A percentile compares a stretch with the other conserved stretches of the same genome.
Evolutionary conservation across 2,113 vertebrate species (phyloP).

Genomic region (Bombycilla garrulus): DNA sequence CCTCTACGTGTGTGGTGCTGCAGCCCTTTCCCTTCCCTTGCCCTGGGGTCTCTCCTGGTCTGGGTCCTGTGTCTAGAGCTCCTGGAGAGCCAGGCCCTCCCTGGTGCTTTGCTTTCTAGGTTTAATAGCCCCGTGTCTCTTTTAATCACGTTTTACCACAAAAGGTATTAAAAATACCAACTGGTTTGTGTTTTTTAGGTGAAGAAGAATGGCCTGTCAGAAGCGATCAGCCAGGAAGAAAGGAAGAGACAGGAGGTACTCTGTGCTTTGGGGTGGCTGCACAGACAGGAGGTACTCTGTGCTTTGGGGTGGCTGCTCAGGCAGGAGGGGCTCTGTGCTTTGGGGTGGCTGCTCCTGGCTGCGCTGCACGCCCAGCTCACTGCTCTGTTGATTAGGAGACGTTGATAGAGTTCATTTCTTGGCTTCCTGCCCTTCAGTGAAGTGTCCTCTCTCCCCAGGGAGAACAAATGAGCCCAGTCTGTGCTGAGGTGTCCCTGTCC

Average conservation of each 20-base stretch:
- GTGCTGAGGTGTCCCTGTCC: neutral
- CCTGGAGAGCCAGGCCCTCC: neutral
- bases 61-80: too few relatives aligned
- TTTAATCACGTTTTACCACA: neutral
- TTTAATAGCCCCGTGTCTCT: neutral
- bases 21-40: neutral
- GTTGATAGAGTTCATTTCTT: neutral
- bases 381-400: neutral
- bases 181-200: conserved; percentile 74
- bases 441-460: neutral
- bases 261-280: too few relatives aligned
- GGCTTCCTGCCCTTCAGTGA: neutral
- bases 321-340: conserved; percentile 85
- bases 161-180: rapidly evolving
- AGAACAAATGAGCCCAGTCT: neutral
- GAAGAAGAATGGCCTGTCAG: conserved; percentile 85
- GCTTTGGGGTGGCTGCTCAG: neutral
- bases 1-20: neutral
- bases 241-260: conserved; percentile 94
- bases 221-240: conserved; percentile 85
- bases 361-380: rapidly evolving
- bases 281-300: conserved; percentile 87
- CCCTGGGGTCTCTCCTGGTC: neutral
- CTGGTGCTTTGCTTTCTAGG: neutral
- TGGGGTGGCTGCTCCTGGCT: neutral